Percentiles rank a stretch among this genome's conserved stretches.
Evolutionary conservation across 2,888 invertebrate species (phyloP).

Genomic region (Campoletis raptor): DNA sequence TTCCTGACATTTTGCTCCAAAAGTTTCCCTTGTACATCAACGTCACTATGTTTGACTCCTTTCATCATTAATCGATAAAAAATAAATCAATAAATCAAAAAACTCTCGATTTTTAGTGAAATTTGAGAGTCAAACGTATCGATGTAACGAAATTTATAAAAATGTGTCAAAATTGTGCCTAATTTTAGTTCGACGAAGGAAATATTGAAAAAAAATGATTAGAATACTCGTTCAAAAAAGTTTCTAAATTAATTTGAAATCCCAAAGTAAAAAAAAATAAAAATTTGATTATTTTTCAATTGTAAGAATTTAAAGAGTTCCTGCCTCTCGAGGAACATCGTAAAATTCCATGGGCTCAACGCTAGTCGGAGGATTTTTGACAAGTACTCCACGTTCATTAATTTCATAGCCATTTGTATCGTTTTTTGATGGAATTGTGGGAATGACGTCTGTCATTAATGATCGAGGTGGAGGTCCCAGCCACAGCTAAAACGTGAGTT

Average conservation of each 20-base stretch:
- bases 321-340: conserved; percentile 59
- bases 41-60: conserved; percentile 74
- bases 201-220: neutral
- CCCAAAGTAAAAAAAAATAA: neutral
- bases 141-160: no score
- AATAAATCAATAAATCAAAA: conserved; percentile 1
- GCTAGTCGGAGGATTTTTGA: conserved; percentile 61
- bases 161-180: neutral
- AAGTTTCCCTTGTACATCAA: conserved; percentile 75
- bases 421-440: conserved; percentile 66
- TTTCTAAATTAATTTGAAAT: neutral
- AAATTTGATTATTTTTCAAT: neutral
- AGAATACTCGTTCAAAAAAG: neutral
- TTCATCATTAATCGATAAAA: neutral
- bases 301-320: neutral
- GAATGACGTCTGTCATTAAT: conserved; percentile 39
- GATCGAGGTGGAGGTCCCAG: conserved; percentile 67
- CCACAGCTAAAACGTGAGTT: conserved; percentile 46
- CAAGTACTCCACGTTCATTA: conserved; percentile 56
- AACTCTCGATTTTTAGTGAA: neutral
- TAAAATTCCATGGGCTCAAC: conserved; percentile 53
- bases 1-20: conserved; percentile 78
- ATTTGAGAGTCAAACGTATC: neutral
- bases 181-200: neutral
- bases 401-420: conserved; percentile 63